A percentile compares a stretch with the other conserved stretches of the same genome.
phyloP scores from a whole-genome alignment of 37 sponge, comb jelly and placozoan genomes.

The Eunapius fragilis region DNA sequence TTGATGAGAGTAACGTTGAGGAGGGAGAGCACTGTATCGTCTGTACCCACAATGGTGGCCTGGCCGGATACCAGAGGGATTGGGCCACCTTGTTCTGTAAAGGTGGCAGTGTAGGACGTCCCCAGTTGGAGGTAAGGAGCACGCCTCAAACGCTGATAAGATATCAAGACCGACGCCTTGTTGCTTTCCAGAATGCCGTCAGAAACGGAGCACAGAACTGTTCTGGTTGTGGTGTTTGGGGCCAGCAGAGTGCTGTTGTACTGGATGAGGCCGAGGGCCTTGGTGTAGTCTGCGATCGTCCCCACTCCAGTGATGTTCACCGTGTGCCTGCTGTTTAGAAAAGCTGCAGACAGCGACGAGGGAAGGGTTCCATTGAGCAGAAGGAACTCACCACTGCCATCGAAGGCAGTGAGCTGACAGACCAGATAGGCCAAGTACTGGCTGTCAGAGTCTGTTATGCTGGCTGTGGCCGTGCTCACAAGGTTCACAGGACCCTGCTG shows the following conservation, averaged over 20 bases:
- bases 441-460: slow-evolving; percentile 63
- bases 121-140: slow-evolving; percentile 33
- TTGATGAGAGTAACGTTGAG: slow-evolving; percentile 38
- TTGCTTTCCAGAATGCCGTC: slow-evolving; percentile 40
- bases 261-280: slow-evolving; percentile 17
- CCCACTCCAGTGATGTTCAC: slow-evolving; percentile 35
- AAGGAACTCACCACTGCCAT: slow-evolving; percentile 12
- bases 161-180: slow-evolving; percentile 20
- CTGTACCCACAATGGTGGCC: slow-evolving; percentile 34
- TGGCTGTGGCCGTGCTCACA: slow-evolving; percentile 7
- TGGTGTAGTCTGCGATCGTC: slow-evolving; percentile 8
- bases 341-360: slow-evolving; percentile 1
- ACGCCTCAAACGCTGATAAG: slow-evolving; percentile 4
- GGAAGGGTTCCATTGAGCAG: slow-evolving; percentile 19
- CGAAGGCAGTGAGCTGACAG: slow-evolving; percentile 42
- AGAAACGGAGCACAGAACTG: slow-evolving; percentile 37
- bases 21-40: slow-evolving; percentile 17
- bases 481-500: slow-evolving; percentile 30
- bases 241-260: slow-evolving; percentile 43
- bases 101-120: background rate
- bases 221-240: slow-evolving; percentile 21
- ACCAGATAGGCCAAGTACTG: slow-evolving; percentile 7
- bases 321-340: background rate
- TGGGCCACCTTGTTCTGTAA: slow-evolving; percentile 39
- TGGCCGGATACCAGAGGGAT: slow-evolving; percentile 16